A percentile compares a stretch with the other conserved stretches of the same genome.
Conservation (phyloP, 2,888 invertebrate genomes). For the Hecatera dysodea region DNA sequence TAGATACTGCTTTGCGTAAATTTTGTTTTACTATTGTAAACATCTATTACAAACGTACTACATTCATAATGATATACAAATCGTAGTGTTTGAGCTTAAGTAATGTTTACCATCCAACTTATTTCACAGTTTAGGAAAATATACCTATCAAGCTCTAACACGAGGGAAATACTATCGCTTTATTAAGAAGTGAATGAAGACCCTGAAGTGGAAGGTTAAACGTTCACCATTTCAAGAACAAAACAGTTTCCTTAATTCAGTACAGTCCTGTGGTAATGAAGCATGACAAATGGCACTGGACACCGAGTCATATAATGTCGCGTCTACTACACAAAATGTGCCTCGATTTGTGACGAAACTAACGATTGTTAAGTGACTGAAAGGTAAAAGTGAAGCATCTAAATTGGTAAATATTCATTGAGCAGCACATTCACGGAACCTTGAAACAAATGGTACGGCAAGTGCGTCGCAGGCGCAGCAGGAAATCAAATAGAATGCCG, state of each 20-base stretch:
- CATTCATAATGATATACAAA: slow-evolving; percentile 60
- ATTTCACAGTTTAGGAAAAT: slow-evolving; percentile 12
- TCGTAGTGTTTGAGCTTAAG: slow-evolving; percentile 30
- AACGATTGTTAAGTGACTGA: slow-evolving; percentile 9
- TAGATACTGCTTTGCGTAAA: slow-evolving; percentile 22
- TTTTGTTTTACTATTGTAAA: slow-evolving; percentile 43
- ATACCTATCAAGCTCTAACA: not conserved
- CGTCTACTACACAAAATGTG: not conserved
- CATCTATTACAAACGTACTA: slow-evolving; percentile 34
- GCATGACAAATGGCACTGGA: slow-evolving; percentile 35
- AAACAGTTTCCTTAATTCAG: slow-evolving; percentile 40
- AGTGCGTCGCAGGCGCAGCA: slow-evolving; percentile 45
- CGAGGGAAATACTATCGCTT: slow-evolving; percentile 7
- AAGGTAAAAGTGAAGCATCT: slow-evolving; percentile 22
- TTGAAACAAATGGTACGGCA: slow-evolving; percentile 33
- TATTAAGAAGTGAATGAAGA: slow-evolving; percentile 19
- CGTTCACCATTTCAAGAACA: slow-evolving; percentile 37
- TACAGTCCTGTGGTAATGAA: slow-evolving; percentile 25
- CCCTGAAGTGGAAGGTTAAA: slow-evolving; percentile 51
- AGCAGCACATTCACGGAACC: slow-evolving; percentile 29
- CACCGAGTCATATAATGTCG: not conserved
- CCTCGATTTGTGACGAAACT: not conserved
- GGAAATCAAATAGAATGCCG: slow-evolving; percentile 60
- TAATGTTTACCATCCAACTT: slow-evolving; percentile 11
- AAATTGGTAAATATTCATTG: slow-evolving; percentile 8